Conservation (phyloP, 2,113 vertebrate genomes). For the Pantherophis guttatus region DNA sequence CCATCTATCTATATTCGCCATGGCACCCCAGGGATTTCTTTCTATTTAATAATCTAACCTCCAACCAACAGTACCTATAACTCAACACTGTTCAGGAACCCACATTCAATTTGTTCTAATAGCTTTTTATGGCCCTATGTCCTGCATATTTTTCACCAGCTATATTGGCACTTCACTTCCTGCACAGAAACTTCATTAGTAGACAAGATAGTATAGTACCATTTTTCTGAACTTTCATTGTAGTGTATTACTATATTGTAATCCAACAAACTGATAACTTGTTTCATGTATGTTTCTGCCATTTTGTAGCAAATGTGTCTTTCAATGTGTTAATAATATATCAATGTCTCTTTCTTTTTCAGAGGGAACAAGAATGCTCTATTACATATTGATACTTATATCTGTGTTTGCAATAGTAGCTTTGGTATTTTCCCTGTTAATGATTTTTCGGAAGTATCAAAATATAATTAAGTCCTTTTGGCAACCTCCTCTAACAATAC, state of each 20-base stretch:
- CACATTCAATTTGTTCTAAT: not conserved
- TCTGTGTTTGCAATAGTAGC: accelerated
- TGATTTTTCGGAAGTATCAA: conserved; percentile 37
- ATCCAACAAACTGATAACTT: not conserved
- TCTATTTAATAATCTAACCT: not conserved
- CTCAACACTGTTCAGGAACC: not conserved
- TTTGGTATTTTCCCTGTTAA: not conserved
- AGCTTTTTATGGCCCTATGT: not conserved
- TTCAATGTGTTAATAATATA: not conserved
- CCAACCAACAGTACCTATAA: not conserved
- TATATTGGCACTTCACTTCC: not conserved
- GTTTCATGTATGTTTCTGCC: not conserved
- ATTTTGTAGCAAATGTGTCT: not conserved
- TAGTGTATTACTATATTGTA: not conserved
- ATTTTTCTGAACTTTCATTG: not conserved
- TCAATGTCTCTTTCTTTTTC: not conserved
- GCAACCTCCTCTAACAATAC: conserved; percentile 60
- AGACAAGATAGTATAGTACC: not conserved
- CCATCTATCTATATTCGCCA: not conserved
- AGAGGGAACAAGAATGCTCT: conserved; percentile 34
- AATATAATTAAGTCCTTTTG: conserved; percentile 55
- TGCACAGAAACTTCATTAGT: not conserved
- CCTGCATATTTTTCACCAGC: not conserved
- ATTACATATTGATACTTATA: not conserved
- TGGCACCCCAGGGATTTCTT: not conserved